phyloP scores from a whole-genome alignment of 1,140 invertebrate species.

The Panulirus ornatus region DNA sequence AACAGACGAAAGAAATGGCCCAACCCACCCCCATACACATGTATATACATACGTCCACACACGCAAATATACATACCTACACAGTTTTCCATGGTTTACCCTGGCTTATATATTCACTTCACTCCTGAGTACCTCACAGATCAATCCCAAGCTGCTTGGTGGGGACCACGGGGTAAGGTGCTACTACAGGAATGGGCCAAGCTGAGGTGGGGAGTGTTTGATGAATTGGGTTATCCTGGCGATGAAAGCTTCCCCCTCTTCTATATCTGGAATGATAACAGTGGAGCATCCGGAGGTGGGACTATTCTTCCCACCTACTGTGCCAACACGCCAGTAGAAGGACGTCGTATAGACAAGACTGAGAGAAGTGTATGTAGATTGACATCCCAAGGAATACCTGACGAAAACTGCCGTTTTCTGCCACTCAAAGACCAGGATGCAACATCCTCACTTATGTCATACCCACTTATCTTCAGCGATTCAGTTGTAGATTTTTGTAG shows the following conservation, averaged over 20 bases:
- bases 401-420: slow-evolving; percentile 70
- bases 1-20: no score
- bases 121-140: slow-evolving; percentile 76
- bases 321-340: slow-evolving; percentile 49
- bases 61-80: no score
- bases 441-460: slow-evolving; percentile 72
- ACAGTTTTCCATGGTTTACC: no score
- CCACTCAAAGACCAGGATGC: slow-evolving; percentile 63
- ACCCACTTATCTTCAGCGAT: slow-evolving; percentile 44
- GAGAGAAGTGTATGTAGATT: slow-evolving; percentile 4
- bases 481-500: slow-evolving; percentile 57
- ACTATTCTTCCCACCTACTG: slow-evolving; percentile 68
- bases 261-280: slow-evolving; percentile 57
- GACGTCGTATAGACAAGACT: slow-evolving; percentile 39
- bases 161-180: slow-evolving; percentile 75
- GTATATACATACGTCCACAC: no score
- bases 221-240: slow-evolving; percentile 76
- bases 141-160: slow-evolving; percentile 66
- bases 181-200: slow-evolving; percentile 78
- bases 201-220: slow-evolving; percentile 78
- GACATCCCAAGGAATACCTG: slow-evolving; percentile 50
- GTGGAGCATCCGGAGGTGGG: background rate
- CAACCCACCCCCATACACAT: no score
- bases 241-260: slow-evolving; percentile 75
- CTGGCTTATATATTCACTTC: slow-evolving; percentile 77